These are phyloP conservation scores for Axea sp. DNA, from an alignment of 2,888 invertebrate genomes.

Conservation along the genomic window DNA sequence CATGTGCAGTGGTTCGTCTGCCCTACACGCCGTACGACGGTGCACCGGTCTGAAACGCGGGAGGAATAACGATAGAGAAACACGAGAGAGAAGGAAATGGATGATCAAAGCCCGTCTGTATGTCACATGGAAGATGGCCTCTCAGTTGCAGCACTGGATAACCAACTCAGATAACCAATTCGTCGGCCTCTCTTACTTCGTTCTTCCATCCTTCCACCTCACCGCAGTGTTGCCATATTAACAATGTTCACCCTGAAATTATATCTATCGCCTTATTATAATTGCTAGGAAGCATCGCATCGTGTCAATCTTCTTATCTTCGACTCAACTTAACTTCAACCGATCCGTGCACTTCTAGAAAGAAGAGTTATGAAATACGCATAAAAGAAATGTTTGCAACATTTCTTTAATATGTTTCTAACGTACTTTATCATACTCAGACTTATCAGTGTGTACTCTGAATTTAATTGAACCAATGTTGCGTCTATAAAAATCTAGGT, in stretches of 20 bases:
- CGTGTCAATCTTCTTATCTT: slow-evolving; percentile 10
- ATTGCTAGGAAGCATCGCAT: neutral
- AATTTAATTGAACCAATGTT: too few species aligned
- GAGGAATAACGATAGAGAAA: slow-evolving; percentile 52
- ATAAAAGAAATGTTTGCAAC: too few species aligned
- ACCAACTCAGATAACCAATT: slow-evolving; percentile 64
- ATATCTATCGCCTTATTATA: slow-evolving; percentile 14
- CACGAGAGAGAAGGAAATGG: slow-evolving; percentile 53
- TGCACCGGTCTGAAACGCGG: slow-evolving; percentile 50
- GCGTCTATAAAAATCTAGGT: too few species aligned
- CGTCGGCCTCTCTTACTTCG: slow-evolving; percentile 28
- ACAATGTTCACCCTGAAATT: slow-evolving; percentile 48
- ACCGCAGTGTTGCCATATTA: slow-evolving; percentile 48
- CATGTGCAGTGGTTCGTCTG: slow-evolving; percentile 60
- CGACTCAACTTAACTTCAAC: too few species aligned
- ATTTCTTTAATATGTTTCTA: too few species aligned
- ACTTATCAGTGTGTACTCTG: too few species aligned
- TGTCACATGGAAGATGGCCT: slow-evolving; percentile 68
- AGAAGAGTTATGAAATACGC: too few species aligned
- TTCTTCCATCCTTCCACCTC: slow-evolving; percentile 25
- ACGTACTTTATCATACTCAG: too few species aligned
- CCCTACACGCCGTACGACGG: slow-evolving; percentile 53
- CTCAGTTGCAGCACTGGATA: slow-evolving; percentile 64
- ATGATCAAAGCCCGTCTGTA: slow-evolving; percentile 72
- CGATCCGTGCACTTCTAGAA: too few species aligned